These are phyloP conservation scores for Petroica traversi DNA, from an alignment of 2,113 vertebrate genomes.

Conservation along the genomic window DNA sequence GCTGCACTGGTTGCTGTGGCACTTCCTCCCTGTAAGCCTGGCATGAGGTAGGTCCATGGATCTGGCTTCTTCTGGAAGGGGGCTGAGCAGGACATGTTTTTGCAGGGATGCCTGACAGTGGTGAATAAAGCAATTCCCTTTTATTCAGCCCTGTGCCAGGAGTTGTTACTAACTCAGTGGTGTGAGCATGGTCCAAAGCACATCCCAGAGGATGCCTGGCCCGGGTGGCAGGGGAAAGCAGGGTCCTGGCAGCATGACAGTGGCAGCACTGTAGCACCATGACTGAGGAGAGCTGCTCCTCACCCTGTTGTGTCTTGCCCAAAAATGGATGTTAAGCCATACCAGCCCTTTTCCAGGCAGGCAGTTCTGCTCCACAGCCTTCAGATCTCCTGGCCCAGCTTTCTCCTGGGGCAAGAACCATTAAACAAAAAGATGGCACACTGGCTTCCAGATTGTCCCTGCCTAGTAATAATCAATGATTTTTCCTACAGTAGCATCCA, in stretches of 20 bases:
- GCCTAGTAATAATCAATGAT: not conserved
- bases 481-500: not conserved
- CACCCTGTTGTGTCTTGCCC: fast-evolving
- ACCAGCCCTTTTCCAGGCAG: not conserved
- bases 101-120: not conserved
- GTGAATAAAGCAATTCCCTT: not conserved
- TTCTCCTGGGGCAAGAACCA: not conserved
- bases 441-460: not conserved
- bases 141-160: not conserved
- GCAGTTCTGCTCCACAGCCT: not conserved
- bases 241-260: fast-evolving
- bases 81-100: not conserved
- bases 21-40: not conserved
- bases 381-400: not conserved
- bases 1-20: not conserved
- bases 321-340: not conserved
- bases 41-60: not conserved
- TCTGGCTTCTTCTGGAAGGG: not conserved
- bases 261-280: not conserved
- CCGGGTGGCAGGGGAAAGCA: not conserved
- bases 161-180: not conserved
- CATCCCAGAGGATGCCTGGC: not conserved
- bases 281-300: not conserved
- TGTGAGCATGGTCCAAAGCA: not conserved
- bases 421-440: not conserved